A percentile compares a stretch with the other conserved stretches of the same genome.
Evolutionary conservation across 2,113 vertebrate species (phyloP).

Genomic region (Hypanus sabinus): DNA sequence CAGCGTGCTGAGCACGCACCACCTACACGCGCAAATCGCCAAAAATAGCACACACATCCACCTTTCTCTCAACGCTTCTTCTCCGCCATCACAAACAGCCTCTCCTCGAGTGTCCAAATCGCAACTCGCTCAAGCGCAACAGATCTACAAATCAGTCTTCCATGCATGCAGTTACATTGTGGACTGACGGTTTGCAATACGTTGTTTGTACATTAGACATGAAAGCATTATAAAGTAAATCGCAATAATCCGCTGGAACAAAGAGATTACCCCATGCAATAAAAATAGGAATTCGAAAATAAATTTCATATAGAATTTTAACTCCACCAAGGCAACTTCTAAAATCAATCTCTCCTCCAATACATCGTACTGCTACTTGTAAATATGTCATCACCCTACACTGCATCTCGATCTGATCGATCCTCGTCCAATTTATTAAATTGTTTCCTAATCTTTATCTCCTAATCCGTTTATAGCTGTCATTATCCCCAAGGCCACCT

Average conservation of each 20-base stretch:
- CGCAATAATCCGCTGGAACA: not conserved
- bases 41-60: slow-evolving; percentile 7
- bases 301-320: not conserved
- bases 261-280: not conserved
- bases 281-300: not conserved
- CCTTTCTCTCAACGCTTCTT: not conserved
- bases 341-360: not conserved
- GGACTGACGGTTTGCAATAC: not conserved
- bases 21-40: not conserved
- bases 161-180: not conserved
- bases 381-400: not conserved
- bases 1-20: slow-evolving; percentile 8
- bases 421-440: not conserved
- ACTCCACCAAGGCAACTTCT: not conserved
- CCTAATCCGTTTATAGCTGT: not conserved
- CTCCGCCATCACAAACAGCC: not conserved
- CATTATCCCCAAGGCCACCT: not conserved
- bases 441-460: not conserved
- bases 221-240: not conserved
- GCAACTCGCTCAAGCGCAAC: not conserved
- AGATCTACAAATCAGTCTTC: not conserved
- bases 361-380: not conserved
- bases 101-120: not conserved
- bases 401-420: not conserved
- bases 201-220: not conserved